These are phyloP conservation scores for Brachymystax lenok DNA, from an alignment of 2,797 vertebrate species.

Conservation along the genomic window DNA sequence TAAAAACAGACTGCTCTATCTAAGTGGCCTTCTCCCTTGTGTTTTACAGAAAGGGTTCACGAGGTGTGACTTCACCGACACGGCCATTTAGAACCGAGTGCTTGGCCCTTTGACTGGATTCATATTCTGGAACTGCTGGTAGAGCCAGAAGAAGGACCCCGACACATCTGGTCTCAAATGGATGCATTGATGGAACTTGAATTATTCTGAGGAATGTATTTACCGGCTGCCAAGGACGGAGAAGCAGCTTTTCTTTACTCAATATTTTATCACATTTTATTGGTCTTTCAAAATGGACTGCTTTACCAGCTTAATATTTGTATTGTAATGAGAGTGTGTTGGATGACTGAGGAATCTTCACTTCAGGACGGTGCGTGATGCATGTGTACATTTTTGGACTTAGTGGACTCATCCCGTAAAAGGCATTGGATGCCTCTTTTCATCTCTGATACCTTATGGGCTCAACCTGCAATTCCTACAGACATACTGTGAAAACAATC, in stretches of 20 bases:
- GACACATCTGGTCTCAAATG: background rate
- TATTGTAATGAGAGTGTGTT: background rate
- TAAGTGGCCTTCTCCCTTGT: constrained; percentile 19
- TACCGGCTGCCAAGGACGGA: background rate
- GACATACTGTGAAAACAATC: background rate
- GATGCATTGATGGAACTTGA: background rate
- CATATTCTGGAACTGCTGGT: background rate
- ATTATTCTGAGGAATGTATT: background rate
- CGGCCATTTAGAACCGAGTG: constrained; percentile 44
- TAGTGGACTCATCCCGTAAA: background rate
- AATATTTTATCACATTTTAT: background rate
- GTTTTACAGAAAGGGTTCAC: constrained; percentile 77
- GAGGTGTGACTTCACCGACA: constrained; percentile 70
- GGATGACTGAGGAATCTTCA: background rate
- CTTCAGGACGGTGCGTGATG: background rate
- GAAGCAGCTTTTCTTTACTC: background rate
- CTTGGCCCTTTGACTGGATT: background rate
- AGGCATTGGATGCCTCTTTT: background rate
- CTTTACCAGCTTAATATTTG: background rate
- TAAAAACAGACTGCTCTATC: background rate
- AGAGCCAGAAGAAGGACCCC: background rate
- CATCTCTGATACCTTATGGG: background rate
- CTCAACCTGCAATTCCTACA: background rate
- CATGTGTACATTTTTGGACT: background rate
- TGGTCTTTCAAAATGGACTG: background rate